Conservation (phyloP, 1,140 invertebrate species). For the Ceratosolen solmsi region DNA sequence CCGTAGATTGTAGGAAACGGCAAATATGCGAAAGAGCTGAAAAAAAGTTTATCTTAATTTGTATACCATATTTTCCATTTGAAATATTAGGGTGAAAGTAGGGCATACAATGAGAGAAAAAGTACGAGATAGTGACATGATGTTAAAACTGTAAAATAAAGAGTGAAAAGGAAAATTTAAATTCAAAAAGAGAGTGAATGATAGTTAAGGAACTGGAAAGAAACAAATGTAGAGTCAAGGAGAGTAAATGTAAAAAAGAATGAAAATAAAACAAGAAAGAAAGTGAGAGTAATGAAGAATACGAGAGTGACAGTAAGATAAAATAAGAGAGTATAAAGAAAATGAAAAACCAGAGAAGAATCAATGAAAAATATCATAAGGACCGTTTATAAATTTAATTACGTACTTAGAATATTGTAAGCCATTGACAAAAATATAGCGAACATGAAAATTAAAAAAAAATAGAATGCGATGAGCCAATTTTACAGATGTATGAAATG, state of each 20-base stretch:
- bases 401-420: too few relatives aligned
- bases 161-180: too few relatives aligned
- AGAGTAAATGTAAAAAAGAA: not conserved
- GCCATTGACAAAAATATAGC: too few relatives aligned
- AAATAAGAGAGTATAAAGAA: not conserved
- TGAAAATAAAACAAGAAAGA: not conserved
- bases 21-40: not conserved
- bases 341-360: not conserved
- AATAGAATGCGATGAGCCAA: not conserved
- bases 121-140: not conserved
- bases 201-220: not conserved
- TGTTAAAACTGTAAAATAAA: not conserved
- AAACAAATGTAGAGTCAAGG: not conserved
- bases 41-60: not conserved
- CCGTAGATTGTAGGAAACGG: too few relatives aligned
- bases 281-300: not conserved
- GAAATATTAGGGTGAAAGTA: constrained; percentile 38
- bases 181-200: too few relatives aligned
- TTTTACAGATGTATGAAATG: not conserved
- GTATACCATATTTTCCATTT: not conserved
- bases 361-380: not conserved
- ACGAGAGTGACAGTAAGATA: not conserved
- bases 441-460: not conserved
- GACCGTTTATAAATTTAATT: not conserved
- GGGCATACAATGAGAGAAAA: constrained; percentile 1